Evolutionary conservation across 2,888 invertebrate species (phyloP).

Genomic region (Onthophagus sagittarius): DNA sequence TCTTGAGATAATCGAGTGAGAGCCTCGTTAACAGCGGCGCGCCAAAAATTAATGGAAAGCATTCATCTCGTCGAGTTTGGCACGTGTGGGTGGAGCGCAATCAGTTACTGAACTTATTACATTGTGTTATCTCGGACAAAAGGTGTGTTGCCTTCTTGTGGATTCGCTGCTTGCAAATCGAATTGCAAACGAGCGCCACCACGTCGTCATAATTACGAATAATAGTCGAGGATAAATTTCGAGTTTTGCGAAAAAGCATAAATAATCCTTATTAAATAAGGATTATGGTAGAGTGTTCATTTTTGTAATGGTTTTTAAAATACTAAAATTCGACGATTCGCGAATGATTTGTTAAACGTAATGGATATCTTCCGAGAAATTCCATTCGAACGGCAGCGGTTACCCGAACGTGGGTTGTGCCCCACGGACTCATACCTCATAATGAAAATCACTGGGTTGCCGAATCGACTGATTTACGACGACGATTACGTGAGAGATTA

Average conservation of each 20-base stretch:
- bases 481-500: constrained; percentile 3
- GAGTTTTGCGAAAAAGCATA: background rate
- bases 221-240: background rate
- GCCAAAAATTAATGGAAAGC: constrained; percentile 11
- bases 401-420: background rate
- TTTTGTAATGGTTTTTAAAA: background rate
- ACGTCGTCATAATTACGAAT: background rate
- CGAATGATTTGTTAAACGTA: too few relatives aligned
- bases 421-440: background rate
- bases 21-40: background rate
- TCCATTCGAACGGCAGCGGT: background rate
- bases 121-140: background rate
- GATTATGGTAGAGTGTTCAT: background rate
- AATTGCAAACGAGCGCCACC: background rate
- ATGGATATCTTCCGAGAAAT: too few relatives aligned
- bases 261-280: background rate
- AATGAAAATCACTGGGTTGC: constrained; percentile 1
- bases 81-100: constrained; percentile 5
- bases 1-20: background rate
- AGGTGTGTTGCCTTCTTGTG: background rate
- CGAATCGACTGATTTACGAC: background rate
- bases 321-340: background rate
- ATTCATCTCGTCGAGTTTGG: constrained; percentile 4
- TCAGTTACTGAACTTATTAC: constrained; percentile 7
- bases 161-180: background rate